These are phyloP conservation scores for Dicentrarchus labrax DNA, from an alignment of 2,113 vertebrate species.

Conservation along the genomic window DNA sequence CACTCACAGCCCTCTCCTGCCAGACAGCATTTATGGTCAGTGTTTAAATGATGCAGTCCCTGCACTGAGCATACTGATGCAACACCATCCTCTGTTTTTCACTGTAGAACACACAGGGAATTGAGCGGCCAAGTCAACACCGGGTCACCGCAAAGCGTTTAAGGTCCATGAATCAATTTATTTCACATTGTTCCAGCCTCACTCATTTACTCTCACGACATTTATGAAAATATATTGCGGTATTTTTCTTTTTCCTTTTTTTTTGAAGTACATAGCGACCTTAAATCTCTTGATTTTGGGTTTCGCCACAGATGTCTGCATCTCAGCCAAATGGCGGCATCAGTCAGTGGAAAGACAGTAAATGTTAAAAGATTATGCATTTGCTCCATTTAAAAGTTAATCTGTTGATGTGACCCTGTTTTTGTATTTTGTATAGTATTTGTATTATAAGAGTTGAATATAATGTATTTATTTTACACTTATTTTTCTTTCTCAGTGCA, in stretches of 20 bases:
- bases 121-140: slow-evolving; percentile 13
- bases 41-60: slow-evolving; percentile 62
- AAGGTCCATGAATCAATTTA: not conserved
- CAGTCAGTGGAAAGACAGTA: not conserved
- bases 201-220: not conserved
- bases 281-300: not conserved
- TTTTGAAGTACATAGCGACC: not conserved
- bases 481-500: no score
- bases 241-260: not conserved
- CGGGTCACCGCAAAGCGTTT: not conserved
- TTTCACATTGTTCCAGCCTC: not conserved
- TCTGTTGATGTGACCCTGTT: not conserved
- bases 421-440: not conserved
- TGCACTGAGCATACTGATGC: slow-evolving; percentile 45
- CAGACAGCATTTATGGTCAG: slow-evolving; percentile 55
- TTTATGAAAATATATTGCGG: not conserved
- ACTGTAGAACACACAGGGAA: not conserved
- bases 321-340: not conserved
- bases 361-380: not conserved
- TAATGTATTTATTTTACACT: no score
- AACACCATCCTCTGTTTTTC: not conserved
- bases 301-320: not conserved
- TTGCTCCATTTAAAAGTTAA: not conserved
- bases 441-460: no score
- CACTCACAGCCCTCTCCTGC: slow-evolving; percentile 51